Evolutionary conservation across 2,113 vertebrate species (phyloP), one percentile per base, ranked within the genome.

Genomic region (Pygoscelis antarcticus): DNA sequence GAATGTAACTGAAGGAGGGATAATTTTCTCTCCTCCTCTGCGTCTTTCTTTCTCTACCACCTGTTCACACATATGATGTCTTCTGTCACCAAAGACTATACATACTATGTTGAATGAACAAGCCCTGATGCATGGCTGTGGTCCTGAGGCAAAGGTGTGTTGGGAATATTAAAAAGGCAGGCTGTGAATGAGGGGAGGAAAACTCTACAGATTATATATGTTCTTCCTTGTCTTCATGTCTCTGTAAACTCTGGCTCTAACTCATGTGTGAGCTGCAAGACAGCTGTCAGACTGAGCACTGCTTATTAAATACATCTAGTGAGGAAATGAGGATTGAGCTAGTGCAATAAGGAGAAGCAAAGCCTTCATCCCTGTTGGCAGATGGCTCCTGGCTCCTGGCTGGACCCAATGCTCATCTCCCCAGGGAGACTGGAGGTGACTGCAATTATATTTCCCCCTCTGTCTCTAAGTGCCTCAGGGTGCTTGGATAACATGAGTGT

Each of bases 21-120:
- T 88, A 74, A 91, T 96, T 96, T 96, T 96, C 75, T 94, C 58
- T 96, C 89, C 91, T 96, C 70, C 82, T 91, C 95, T 95, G 78
- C 78, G 94, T 87, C 71, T 78, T 89, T 84, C 89, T 94, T 95
- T 85, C 70, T 93, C 84, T 93, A 69, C 89, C 95, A 90, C 94
- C 95, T 96, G 87, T 83, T 97, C 62, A 32, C 64, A 72, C 90
- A 62, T 85, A 69, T 38, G 65, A 96, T 83, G 29, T 85, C 75
- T 97, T 91, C 90, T 69, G 44, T 78, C 49, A 94, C 62, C 75
- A 60, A 88, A 80, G 60, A 61, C 74, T 95, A 23, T 76, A 52
- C 44, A 46, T 60, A 44, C 20, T 34, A 32, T 38, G 21, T n/a
- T 96, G 92, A 93, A 94, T 91, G 87, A 93, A 66, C 46, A 49